phyloP scores from a whole-genome alignment of 2,113 vertebrate species.

The Sceloporus tristichus region DNA sequence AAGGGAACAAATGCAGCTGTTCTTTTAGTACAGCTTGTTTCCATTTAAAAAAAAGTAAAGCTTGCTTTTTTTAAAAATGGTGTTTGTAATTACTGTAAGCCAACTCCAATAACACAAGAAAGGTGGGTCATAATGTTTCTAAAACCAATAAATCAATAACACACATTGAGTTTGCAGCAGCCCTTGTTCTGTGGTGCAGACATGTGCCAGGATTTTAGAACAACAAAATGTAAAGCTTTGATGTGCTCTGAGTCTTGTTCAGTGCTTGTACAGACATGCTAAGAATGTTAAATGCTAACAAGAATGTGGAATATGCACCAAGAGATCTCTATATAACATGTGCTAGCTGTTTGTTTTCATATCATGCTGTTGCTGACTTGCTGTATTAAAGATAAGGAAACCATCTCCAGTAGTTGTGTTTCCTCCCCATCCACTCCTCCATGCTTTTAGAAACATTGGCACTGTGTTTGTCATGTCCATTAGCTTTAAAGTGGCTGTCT shows the following conservation, averaged over 20 bases:
- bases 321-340: conserved; percentile 69
- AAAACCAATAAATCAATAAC: conserved; percentile 2
- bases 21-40: not conserved
- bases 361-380: conserved; percentile 70
- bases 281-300: conserved; percentile 68
- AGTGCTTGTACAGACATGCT: conserved; percentile 73
- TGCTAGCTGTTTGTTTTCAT: conserved; percentile 62
- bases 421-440: conserved; percentile 13
- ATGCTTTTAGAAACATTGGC: conserved; percentile 4
- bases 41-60: not conserved
- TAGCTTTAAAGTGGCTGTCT: not conserved
- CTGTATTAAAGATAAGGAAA: conserved; percentile 64
- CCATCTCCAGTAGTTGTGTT: conserved; percentile 15
- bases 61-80: not conserved
- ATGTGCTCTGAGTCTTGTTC: conserved; percentile 70
- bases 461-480: conserved; percentile 44
- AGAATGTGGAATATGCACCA: conserved; percentile 73
- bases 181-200: conserved; percentile 51
- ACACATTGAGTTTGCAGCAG: conserved; percentile 43
- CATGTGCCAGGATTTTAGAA: conserved; percentile 53
- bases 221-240: conserved; percentile 69
- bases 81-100: not conserved
- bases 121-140: not conserved
- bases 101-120: not conserved
- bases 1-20: not conserved